phyloP scores from a whole-genome alignment of 2,888 invertebrate genomes.

The Atrina japonica region DNA sequence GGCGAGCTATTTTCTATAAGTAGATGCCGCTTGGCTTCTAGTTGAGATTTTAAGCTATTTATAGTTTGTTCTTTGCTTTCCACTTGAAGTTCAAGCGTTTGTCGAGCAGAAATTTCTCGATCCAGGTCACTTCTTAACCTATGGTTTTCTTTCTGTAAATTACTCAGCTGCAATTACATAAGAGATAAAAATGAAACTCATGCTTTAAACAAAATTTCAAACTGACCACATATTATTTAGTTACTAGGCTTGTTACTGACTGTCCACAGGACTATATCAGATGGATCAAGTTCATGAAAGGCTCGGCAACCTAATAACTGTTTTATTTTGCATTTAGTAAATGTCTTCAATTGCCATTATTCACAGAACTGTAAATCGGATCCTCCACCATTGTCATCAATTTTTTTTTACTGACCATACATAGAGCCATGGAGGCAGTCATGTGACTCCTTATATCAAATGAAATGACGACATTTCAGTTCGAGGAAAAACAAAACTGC shows the following conservation, averaged over 20 bases:
- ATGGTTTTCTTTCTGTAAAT: constrained; percentile 78
- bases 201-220: neutral
- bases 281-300: too few relatives aligned
- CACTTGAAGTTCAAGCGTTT: constrained; percentile 75
- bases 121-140: constrained; percentile 75
- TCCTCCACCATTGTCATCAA: too few relatives aligned
- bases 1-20: constrained; percentile 63
- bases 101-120: constrained; percentile 72
- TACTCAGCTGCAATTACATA: constrained; percentile 64
- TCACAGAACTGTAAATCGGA: too few relatives aligned
- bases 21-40: constrained; percentile 61
- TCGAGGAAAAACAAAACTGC: too few relatives aligned
- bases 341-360: too few relatives aligned
- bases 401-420: too few relatives aligned
- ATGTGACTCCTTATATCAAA: too few relatives aligned
- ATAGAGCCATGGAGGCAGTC: too few relatives aligned
- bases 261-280: neutral
- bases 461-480: too few relatives aligned
- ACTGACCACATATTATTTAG: too few relatives aligned
- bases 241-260: neutral
- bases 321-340: too few relatives aligned
- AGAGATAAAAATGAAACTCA: neutral
- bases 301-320: too few relatives aligned
- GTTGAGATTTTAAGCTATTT: constrained; percentile 69
- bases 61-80: constrained; percentile 78